Percentiles rank a stretch among this genome's conserved stretches.
These are phyloP conservation scores for Drosophila sordidula DNA, from an alignment of 2,888 invertebrate species.

Conservation along the genomic window DNA sequence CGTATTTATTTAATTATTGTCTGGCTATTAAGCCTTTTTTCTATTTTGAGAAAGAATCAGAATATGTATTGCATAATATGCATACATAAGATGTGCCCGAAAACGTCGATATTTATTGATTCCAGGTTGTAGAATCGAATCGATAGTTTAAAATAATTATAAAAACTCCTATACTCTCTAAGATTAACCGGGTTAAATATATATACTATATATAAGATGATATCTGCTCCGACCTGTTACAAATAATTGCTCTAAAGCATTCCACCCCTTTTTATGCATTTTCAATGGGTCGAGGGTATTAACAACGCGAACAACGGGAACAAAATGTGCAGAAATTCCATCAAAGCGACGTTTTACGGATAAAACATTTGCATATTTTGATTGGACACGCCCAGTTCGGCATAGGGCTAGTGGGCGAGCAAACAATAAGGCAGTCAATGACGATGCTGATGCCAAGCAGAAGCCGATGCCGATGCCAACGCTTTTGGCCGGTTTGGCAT, in stretches of 20 bases:
- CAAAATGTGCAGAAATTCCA: slow-evolving; percentile 76
- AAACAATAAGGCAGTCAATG: slow-evolving; percentile 65
- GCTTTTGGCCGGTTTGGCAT: slow-evolving; percentile 46
- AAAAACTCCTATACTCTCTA: too few relatives aligned
- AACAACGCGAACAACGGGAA: slow-evolving; percentile 24
- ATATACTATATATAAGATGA: too few relatives aligned
- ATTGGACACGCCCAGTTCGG: slow-evolving; percentile 72
- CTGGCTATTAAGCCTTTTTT: too few relatives aligned
- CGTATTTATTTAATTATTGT: too few relatives aligned
- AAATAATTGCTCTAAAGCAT: background rate
- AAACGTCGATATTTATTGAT: too few relatives aligned
- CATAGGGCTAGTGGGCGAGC: slow-evolving; percentile 60
- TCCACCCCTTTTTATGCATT: background rate
- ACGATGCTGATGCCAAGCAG: slow-evolving; percentile 22
- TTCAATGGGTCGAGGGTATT: background rate
- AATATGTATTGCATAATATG: too few relatives aligned
- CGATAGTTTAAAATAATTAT: too few relatives aligned
- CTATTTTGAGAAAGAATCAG: too few relatives aligned
- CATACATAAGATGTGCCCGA: too few relatives aligned
- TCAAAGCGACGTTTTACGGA: slow-evolving; percentile 78
- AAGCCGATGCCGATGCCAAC: slow-evolving; percentile 20
- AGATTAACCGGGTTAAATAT: too few relatives aligned
- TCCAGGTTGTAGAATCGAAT: too few relatives aligned
- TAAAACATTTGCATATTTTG: slow-evolving; percentile 79
- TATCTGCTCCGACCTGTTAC: background rate